Evolutionary conservation across 2,113 vertebrate genomes (phyloP), one percentile per base, ranked within the genome.

Genomic region (Alosa alosa): DNA sequence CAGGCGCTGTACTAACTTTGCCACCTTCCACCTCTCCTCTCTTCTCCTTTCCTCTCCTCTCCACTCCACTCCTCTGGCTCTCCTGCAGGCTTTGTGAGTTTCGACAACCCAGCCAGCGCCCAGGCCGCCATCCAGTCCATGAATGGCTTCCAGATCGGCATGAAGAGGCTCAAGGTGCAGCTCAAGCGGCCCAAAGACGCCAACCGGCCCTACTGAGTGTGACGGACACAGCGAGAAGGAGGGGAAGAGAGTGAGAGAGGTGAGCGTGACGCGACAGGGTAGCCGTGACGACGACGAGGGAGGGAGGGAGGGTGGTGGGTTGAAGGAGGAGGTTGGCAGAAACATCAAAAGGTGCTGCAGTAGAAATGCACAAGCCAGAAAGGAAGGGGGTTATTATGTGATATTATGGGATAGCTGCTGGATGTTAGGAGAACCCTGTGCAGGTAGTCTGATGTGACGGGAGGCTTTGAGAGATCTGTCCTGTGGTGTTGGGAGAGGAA

Each of bases 141-240:
- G 97, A 98, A 99, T n/a, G 97, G 97, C 57, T 99, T 99, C 95
- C 97, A 98, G 95, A 98, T 99, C 0, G 97, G 97, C 88, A 99
- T 98, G 97, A 99, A 99, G 90, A 96, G 97, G 87, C 97, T 99
- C 93, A 98, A 99, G 93, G 97, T 99, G 89, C 97, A 99, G 94
- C 95, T 99, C 88, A 99, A 99, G 94, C 93, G 97, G 94, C 97
- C 97, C 88, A 98, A 98, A 94, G 97, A 98, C 2, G 97, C 97
- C 92, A 98, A 98, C 93, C 94, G 97, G 86, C 97, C 97, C 84
- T 98, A 98, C 92, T 98, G 87, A 95, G 91, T 85, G 88, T 75
- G 86, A 88, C 41, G 25, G 7, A 17, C 25, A n/a, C 39, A 3
- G 9, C 44, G 41, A 10, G 46, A 46, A 18, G 39, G 81, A 82